These are phyloP conservation scores for Ecliptopera silaceata DNA, from an alignment of 2,888 invertebrate species.

Conservation along the genomic window DNA sequence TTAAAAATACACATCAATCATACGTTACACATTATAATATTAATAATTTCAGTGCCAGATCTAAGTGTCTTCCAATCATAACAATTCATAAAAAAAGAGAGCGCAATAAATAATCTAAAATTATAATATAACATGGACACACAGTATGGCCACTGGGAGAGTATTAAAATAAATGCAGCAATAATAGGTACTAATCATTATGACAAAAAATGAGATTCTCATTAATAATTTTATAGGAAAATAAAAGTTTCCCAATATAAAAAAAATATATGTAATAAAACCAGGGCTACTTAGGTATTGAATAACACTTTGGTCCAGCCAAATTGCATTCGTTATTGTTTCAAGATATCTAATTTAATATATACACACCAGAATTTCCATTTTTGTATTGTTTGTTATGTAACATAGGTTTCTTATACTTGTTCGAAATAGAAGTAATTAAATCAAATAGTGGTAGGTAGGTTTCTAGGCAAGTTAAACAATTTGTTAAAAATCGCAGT, in stretches of 20 bases:
- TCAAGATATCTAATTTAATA: too few species aligned
- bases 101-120: slow-evolving; percentile 56
- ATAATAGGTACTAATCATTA: not conserved
- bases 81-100: slow-evolving; percentile 47
- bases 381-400: too few species aligned
- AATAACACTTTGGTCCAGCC: slow-evolving; percentile 28
- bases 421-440: too few species aligned
- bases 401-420: too few species aligned
- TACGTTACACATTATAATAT: slow-evolving; percentile 26
- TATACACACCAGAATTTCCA: too few species aligned
- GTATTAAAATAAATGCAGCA: slow-evolving; percentile 42
- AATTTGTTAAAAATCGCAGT: too few species aligned
- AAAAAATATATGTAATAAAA: not conserved
- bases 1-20: slow-evolving; percentile 74
- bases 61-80: slow-evolving; percentile 50
- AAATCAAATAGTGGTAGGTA: too few species aligned
- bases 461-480: too few species aligned
- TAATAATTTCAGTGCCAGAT: slow-evolving; percentile 57
- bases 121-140: slow-evolving; percentile 65
- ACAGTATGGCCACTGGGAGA: slow-evolving; percentile 78
- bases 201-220: not conserved
- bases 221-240: slow-evolving; percentile 5
- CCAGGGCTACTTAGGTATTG: slow-evolving; percentile 20
- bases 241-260: slow-evolving; percentile 5
- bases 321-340: slow-evolving; percentile 17